Evolutionary conservation across 2,797 vertebrate genomes (phyloP).

Genomic region (Jordanella pulchra): DNA sequence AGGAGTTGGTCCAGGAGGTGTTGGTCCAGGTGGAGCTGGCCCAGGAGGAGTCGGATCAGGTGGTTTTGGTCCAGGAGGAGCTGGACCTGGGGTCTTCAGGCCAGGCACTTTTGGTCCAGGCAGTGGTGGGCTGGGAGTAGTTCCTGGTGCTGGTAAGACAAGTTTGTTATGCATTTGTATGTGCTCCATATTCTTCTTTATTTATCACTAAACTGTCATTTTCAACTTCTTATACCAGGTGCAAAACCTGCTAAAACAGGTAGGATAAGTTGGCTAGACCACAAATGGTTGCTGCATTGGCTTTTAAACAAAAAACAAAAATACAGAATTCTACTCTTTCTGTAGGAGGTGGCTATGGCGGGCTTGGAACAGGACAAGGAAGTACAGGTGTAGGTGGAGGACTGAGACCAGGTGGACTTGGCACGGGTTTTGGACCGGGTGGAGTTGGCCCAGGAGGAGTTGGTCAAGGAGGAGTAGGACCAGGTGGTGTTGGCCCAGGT

Average conservation of each 20-base stretch:
- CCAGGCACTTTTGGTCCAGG: too few species aligned
- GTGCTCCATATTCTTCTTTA: too few species aligned
- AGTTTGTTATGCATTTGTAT: too few species aligned
- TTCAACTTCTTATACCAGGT: conserved; percentile 35
- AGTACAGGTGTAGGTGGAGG: too few species aligned
- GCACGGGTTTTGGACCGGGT: background rate
- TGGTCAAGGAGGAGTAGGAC: background rate
- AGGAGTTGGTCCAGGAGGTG: too few species aligned
- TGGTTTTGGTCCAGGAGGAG: too few species aligned
- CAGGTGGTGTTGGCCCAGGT: conserved; percentile 19
- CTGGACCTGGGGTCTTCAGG: too few species aligned
- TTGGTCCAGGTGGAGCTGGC: too few species aligned
- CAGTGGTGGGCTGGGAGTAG: conserved; percentile 21
- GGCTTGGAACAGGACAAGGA: conserved; percentile 15
- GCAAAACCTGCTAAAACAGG: conserved; percentile 72
- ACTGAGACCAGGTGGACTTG: too few species aligned
- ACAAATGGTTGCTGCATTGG: background rate
- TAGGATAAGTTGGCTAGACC: conserved; percentile 22
- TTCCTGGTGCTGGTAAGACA: conserved; percentile 59
- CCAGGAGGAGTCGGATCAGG: too few species aligned
- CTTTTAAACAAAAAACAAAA: background rate
- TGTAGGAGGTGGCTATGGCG: conserved; percentile 46
- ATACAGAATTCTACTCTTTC: background rate
- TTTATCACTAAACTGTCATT: too few species aligned
- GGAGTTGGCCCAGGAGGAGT: background rate